A percentile compares a stretch with the other conserved stretches of the same genome.
These are phyloP conservation scores for Trachelus stipa DNA, from an alignment of 2,888 invertebrate genomes.

Conservation along the genomic window DNA sequence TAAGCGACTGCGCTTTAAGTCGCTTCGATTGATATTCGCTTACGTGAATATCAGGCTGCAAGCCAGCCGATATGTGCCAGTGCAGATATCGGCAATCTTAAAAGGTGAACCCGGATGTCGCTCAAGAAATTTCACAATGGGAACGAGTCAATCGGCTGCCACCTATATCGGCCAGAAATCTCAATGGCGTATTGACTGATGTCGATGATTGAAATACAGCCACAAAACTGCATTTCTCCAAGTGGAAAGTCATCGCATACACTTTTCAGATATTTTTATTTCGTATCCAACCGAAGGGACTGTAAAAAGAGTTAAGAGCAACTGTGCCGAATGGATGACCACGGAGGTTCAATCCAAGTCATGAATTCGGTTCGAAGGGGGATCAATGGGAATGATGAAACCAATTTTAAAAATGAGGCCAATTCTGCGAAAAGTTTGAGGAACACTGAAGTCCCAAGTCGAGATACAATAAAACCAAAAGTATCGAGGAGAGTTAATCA, in stretches of 20 bases:
- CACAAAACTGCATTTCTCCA: neutral
- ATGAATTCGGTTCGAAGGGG: neutral
- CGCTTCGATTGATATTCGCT: neutral
- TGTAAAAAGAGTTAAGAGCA: neutral
- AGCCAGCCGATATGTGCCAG: neutral
- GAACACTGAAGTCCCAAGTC: neutral
- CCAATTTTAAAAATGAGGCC: neutral
- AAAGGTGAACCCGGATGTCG: neutral
- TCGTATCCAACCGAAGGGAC: neutral
- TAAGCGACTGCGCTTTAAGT: neutral
- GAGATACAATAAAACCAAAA: neutral
- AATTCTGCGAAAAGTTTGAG: neutral
- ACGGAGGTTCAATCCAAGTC: neutral
- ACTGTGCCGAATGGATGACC: neutral
- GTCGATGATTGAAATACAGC: neutral
- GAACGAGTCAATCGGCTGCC: neutral
- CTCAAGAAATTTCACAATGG: neutral
- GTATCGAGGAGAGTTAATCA: neutral
- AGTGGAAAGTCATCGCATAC: neutral
- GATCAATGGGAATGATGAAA: neutral
- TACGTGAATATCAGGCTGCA: neutral
- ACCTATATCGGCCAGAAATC: neutral
- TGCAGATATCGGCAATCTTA: neutral
- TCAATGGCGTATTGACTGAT: neutral
- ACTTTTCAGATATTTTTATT: neutral